Evolutionary conservation across 2,888 invertebrate genomes (phyloP).

Genomic region (Ormyrus thymus): DNA sequence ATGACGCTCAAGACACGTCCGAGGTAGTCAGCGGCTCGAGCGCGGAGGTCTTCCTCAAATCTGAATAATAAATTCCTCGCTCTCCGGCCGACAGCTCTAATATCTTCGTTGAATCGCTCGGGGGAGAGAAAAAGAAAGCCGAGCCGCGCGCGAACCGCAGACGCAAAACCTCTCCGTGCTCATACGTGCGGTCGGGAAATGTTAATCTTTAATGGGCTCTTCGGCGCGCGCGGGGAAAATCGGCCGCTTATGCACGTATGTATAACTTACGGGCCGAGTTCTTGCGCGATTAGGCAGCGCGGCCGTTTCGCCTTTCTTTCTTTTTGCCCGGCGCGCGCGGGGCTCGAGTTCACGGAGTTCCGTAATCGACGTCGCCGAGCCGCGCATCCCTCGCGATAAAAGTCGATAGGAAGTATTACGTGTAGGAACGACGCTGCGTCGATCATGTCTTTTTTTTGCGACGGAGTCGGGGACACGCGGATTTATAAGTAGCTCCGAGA

Average conservation of each 20-base stretch:
- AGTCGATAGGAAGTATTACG: too few species aligned
- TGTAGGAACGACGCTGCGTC: too few species aligned
- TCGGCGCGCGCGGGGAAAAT: background rate
- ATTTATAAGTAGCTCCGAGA: too few species aligned
- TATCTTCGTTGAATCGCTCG: slow-evolving; percentile 23
- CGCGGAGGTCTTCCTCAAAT: background rate
- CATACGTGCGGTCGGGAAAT: slow-evolving; percentile 32
- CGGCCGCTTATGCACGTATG: background rate
- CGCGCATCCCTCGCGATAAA: too few species aligned
- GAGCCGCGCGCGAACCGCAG: background rate
- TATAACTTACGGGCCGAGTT: slow-evolving; percentile 34
- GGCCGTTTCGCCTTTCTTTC: slow-evolving; percentile 6
- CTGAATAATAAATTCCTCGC: background rate
- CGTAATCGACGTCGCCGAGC: background rate
- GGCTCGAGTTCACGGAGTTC: background rate
- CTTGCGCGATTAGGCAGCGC: slow-evolving; percentile 50
- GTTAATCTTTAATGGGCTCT: slow-evolving; percentile 39
- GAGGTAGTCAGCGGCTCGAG: background rate
- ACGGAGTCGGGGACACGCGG: too few species aligned
- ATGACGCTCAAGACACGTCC: too few species aligned
- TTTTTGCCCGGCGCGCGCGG: background rate
- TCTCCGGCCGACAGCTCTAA: background rate
- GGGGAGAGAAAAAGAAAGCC: background rate
- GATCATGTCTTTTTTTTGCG: too few species aligned
- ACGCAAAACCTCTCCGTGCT: background rate